Base-by-base conservation (phyloP, 1,140 invertebrate species). In the Mamestra configurata region DNA sequence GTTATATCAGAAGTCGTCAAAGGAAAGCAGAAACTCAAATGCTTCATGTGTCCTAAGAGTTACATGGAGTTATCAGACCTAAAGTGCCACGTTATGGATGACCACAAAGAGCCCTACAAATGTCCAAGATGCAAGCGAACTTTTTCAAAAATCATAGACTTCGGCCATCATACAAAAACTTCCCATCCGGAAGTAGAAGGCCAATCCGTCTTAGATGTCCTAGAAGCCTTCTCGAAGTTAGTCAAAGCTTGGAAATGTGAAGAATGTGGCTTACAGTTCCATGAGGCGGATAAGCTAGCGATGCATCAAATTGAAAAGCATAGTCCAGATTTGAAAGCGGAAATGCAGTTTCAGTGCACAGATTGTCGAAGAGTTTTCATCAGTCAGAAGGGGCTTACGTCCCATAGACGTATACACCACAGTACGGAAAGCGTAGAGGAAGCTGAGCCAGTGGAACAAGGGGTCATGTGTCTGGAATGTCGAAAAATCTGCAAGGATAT, bases 191-290 rank as follows among this genome's bases (percentile, higher is more conserved):
- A 95, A 72, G 86, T 93, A 0, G 92, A 92, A 86, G 88, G 89
- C 0, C 89, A 93, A 35, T 93, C 91, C 0, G 91, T 95, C n/a
- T 76, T 95, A 40, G 88, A 93, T 76, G 92, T 93, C 20, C 75
- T 95, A 6, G 91, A 95, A 84, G 93, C 92, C 0, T 93, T 94
- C 73, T 93, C 92, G 0, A 91, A 90, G 71, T 81, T 95, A 40
- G 90, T 93, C 0, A 89, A 91, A 77, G 92, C 90, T 15, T 95
- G 93, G 93, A 95, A 95, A 79, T 95, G 93, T 68, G 90, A 94
- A 27, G 92, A 94, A 53, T 95, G 93, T 73, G 88, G 90, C 8
- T 27, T 93, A 15, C 93, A 95, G 61, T 95, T 94, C 75, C 88
- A 92, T n/a, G 89, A 93, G 77, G 91, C 93, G 0, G 93, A 95